Percentiles rank a stretch among this genome's conserved stretches.
Conservation (phyloP, 2,113 vertebrate genomes). For the Burhinus oedicnemus region DNA sequence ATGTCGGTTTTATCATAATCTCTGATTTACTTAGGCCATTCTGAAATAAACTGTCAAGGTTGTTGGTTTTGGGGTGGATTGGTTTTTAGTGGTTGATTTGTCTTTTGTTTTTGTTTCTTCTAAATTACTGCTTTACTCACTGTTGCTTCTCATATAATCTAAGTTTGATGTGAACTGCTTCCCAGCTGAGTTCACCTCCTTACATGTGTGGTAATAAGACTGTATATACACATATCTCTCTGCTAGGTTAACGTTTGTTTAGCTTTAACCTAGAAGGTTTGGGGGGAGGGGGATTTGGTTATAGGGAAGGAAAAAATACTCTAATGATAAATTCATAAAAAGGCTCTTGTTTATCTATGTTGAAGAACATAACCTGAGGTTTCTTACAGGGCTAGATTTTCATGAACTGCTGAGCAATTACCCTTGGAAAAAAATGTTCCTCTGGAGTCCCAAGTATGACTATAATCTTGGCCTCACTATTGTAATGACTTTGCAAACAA, state of each 20-base stretch:
- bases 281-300: background rate
- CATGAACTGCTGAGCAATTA: slow-evolving; percentile 1
- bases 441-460: background rate
- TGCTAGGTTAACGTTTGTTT: background rate
- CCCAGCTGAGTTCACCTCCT: slow-evolving; percentile 55
- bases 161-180: slow-evolving; percentile 51
- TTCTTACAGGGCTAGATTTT: background rate
- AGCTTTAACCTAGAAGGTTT: background rate
- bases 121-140: background rate
- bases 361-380: background rate
- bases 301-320: background rate
- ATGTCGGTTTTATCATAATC: background rate
- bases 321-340: background rate
- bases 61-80: background rate
- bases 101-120: background rate
- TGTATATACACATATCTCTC: background rate
- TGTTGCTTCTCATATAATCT: slow-evolving; percentile 35
- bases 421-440: background rate
- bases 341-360: background rate
- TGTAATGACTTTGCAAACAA: slow-evolving; percentile 19
- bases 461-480: background rate
- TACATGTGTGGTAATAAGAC: background rate
- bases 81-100: background rate
- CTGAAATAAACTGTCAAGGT: background rate
- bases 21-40: background rate